phyloP scores from a whole-genome alignment of 2,113 vertebrate species.

The Pycnonotus jocosus region DNA sequence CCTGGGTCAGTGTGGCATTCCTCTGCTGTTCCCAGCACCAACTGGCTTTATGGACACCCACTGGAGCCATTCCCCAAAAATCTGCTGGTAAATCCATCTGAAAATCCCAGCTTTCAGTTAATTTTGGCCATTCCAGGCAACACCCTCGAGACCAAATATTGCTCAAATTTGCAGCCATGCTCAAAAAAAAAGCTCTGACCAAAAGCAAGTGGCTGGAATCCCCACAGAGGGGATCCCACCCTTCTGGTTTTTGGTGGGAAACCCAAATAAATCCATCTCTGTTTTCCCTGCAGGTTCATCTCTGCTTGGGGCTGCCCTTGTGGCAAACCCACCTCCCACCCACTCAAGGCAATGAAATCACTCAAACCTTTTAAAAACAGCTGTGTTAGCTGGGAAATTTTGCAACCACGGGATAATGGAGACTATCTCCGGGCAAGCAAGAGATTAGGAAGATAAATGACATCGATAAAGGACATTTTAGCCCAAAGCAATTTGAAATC shows the following conservation, averaged over 20 bases:
- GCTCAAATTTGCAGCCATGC: background rate
- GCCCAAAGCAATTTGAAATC: background rate
- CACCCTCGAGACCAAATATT: background rate
- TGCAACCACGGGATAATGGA: background rate
- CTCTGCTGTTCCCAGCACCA: background rate
- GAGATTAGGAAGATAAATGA: background rate
- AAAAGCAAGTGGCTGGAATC: background rate
- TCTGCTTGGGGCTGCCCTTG: background rate
- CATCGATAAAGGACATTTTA: background rate
- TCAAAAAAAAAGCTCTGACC: background rate
- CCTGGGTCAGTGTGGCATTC: rapidly evolving
- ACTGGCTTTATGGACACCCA: background rate
- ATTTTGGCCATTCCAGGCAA: background rate
- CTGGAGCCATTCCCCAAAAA: background rate
- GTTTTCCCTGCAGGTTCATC: background rate
- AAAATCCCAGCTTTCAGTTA: background rate
- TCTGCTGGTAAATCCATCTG: background rate
- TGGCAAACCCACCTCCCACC: background rate
- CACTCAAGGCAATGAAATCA: background rate
- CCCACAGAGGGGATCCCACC: background rate
- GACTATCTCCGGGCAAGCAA: background rate
- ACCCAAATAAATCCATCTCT: background rate
- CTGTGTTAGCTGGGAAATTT: background rate
- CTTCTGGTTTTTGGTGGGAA: background rate
- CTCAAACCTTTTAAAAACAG: background rate